phyloP scores from a whole-genome alignment of 2,797 vertebrate genomes.

The Xenopus petersii region DNA sequence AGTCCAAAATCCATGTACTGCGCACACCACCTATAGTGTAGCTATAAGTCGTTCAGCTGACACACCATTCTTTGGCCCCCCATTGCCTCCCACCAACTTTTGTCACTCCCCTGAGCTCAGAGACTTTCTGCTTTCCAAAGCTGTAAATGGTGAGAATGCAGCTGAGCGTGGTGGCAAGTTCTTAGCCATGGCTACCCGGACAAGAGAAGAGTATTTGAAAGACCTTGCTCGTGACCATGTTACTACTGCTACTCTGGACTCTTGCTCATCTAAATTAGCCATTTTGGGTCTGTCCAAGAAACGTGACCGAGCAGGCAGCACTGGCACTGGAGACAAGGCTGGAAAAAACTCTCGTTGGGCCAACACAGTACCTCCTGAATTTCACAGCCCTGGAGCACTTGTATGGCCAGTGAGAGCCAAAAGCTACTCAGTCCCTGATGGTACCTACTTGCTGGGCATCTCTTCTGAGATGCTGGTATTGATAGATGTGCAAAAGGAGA shows the following conservation, averaged over 20 bases:
- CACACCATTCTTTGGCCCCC: constrained; percentile 84
- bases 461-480: constrained; percentile 82
- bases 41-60: constrained; percentile 90
- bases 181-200: constrained; percentile 88
- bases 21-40: constrained; percentile 84
- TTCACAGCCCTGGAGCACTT: constrained; percentile 69
- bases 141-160: constrained; percentile 85
- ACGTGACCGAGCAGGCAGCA: constrained; percentile 77
- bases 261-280: constrained; percentile 83
- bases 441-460: constrained; percentile 68
- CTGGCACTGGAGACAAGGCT: constrained; percentile 63
- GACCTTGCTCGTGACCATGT: constrained; percentile 85
- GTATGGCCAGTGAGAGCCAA: constrained; percentile 76
- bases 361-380: constrained; percentile 47
- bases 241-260: constrained; percentile 84
- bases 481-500: constrained; percentile 67
- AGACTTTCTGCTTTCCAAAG: constrained; percentile 87
- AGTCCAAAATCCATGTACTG: constrained; percentile 74
- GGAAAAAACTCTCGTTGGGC: constrained; percentile 60
- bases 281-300: constrained; percentile 76
- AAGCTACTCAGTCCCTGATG: constrained; percentile 22
- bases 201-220: constrained; percentile 86
- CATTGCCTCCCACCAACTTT: constrained; percentile 79
- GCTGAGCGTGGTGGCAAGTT: constrained; percentile 87
- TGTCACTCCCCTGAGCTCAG: constrained; percentile 73